A percentile compares a stretch with the other conserved stretches of the same genome.
Evolutionary conservation across 2,113 vertebrate species (phyloP).

Genomic region (Azemiops feae): DNA sequence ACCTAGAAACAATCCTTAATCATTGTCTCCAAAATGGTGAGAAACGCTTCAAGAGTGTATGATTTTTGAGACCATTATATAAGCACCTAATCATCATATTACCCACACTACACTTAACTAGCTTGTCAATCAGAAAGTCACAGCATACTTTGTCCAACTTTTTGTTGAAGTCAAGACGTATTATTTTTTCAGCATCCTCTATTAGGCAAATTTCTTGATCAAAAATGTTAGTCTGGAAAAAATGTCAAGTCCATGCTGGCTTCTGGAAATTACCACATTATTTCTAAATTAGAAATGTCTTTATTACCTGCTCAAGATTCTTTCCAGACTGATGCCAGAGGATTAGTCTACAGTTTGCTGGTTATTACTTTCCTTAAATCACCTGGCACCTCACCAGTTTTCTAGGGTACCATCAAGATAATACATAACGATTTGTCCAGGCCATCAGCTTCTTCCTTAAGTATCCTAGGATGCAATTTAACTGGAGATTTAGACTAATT

Average conservation of each 20-base stretch:
- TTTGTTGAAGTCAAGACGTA: background rate
- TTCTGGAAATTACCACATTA: background rate
- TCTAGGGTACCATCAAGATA: background rate
- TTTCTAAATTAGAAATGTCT: background rate
- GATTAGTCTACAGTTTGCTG: background rate
- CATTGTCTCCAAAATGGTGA: background rate
- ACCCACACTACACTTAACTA: background rate
- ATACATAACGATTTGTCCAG: no score
- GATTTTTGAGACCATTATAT: background rate
- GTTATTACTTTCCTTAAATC: background rate
- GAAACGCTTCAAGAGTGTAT: background rate
- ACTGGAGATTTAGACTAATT: no score
- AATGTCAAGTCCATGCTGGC: background rate
- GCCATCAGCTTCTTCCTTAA: no score
- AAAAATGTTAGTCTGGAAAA: background rate
- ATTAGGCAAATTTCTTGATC: background rate
- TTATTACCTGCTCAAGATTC: background rate
- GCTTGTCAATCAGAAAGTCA: background rate
- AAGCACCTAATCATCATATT: background rate
- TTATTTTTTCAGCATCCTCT: background rate
- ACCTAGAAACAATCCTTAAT: background rate
- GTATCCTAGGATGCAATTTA: no score
- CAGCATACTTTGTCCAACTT: background rate
- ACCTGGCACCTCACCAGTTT: background rate
- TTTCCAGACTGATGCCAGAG: background rate